Percentiles rank a stretch among this genome's conserved stretches.
phyloP scores from a whole-genome alignment of 2,888 invertebrate genomes.

The Trichogramma dendrolimi region DNA sequence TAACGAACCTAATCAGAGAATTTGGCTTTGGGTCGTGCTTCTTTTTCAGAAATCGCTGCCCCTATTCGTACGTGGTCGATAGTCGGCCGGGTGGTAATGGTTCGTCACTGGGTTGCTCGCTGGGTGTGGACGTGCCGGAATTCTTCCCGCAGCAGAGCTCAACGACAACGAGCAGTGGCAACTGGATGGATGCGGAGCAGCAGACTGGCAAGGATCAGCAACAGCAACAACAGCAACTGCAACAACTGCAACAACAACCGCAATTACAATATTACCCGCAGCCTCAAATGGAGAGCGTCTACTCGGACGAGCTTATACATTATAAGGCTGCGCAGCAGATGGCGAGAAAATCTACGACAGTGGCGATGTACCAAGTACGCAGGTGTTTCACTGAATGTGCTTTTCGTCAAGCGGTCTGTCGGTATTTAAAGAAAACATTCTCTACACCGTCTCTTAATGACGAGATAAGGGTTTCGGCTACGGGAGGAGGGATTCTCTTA shows the following conservation, averaged over 20 bases:
- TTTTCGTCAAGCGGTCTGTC: too few relatives aligned
- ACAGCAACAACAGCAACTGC: not conserved
- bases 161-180: not conserved
- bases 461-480: too few relatives aligned
- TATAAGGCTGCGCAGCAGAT: slow-evolving; percentile 24
- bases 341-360: slow-evolving; percentile 16
- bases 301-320: slow-evolving; percentile 43
- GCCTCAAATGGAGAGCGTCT: slow-evolving; percentile 34
- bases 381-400: not conserved
- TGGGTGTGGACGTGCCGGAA: slow-evolving; percentile 46
- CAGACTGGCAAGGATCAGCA: slow-evolving; percentile 12
- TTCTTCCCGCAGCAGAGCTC: slow-evolving; percentile 42
- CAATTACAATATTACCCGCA: slow-evolving; percentile 38
- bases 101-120: slow-evolving; percentile 30
- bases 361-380: slow-evolving; percentile 42
- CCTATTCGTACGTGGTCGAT: slow-evolving; percentile 23
- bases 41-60: slow-evolving; percentile 16
- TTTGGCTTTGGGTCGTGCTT: too few relatives aligned
- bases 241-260: slow-evolving; percentile 29
- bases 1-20: too few relatives aligned
- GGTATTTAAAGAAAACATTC: not conserved
- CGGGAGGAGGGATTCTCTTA: too few relatives aligned
- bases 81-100: slow-evolving; percentile 12
- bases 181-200: slow-evolving; percentile 22
- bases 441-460: too few relatives aligned